These are phyloP conservation scores for Alectura lathami DNA, from an alignment of 2,113 vertebrate genomes.

Conservation along the genomic window DNA sequence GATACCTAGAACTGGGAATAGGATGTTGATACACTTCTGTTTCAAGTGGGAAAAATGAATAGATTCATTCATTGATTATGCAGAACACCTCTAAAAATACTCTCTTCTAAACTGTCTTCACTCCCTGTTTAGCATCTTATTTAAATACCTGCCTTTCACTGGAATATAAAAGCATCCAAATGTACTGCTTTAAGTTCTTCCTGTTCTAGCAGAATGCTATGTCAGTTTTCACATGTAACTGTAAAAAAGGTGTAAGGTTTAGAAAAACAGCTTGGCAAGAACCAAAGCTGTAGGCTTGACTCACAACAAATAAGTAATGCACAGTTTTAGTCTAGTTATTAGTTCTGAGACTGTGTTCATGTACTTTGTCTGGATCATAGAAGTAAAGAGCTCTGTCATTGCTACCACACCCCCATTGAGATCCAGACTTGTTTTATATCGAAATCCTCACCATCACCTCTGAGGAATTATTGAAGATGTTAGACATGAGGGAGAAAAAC, in stretches of 20 bases:
- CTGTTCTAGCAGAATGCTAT: not conserved
- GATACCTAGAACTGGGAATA: not conserved
- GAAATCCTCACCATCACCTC: not conserved
- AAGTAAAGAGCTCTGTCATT: not conserved
- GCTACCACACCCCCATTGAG: not conserved
- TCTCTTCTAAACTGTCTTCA: conserved; percentile 2
- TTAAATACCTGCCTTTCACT: conserved; percentile 43
- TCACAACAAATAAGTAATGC: not conserved
- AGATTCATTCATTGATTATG: conserved; percentile 25
- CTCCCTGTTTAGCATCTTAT: conserved; percentile 34
- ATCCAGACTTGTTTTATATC: not conserved
- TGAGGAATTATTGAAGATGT: not conserved
- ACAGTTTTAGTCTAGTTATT: not conserved
- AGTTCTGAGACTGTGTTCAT: not conserved
- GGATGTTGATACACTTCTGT: not conserved
- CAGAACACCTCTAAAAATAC: conserved; percentile 29
- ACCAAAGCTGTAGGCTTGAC: not conserved
- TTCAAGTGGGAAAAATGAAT: conserved; percentile 6
- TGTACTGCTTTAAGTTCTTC: not conserved
- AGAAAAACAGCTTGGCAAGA: not conserved
- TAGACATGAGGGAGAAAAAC: not conserved
- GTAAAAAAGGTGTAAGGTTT: not conserved
- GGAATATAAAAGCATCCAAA: not conserved
- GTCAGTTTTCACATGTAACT: not conserved
- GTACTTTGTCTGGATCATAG: not conserved